Evolutionary conservation across 1,140 invertebrate genomes (phyloP).

Genomic region (Limonius californicus): DNA sequence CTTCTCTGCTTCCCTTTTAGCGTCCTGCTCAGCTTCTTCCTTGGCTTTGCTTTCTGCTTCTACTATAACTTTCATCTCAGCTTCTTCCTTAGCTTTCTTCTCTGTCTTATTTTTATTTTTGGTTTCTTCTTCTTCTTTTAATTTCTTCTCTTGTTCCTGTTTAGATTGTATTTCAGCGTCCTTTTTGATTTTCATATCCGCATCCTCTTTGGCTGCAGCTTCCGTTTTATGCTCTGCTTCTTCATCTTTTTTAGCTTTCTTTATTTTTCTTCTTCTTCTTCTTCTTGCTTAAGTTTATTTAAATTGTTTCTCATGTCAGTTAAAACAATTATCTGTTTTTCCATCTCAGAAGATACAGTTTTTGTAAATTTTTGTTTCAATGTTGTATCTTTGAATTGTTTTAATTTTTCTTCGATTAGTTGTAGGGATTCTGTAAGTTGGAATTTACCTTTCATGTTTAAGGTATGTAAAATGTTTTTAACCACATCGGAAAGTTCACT

Average conservation of each 20-base stretch:
- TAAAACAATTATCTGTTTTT: too few species aligned
- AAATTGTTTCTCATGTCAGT: too few species aligned
- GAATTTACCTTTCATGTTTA: too few species aligned
- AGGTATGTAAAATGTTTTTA: too few species aligned
- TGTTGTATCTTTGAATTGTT: too few species aligned
- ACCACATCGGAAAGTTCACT: too few species aligned
- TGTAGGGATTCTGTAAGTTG: too few species aligned
- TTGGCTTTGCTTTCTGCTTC: conserved; percentile 32
- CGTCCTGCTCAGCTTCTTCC: conserved; percentile 30
- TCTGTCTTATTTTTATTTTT: conserved; percentile 26
- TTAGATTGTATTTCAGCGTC: conserved; percentile 30
- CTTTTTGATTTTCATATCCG: conserved; percentile 23
- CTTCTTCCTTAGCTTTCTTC: conserved; percentile 29
- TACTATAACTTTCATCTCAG: conserved; percentile 32
- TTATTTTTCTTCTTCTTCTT: too few species aligned
- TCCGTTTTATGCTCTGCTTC: conserved; percentile 25
- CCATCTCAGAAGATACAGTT: too few species aligned
- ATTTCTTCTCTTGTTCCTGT: conserved; percentile 28
- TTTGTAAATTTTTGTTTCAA: too few species aligned
- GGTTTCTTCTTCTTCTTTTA: conserved; percentile 32
- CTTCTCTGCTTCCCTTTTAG: conserved; percentile 29
- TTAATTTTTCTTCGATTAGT: too few species aligned
- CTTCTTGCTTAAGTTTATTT: too few species aligned
- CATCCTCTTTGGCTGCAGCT: conserved; percentile 22
- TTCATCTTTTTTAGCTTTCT: conserved; percentile 21